Base-by-base conservation (phyloP, 92 coral and sea anemone species). In the Palythoa caribaeorum region DNA sequence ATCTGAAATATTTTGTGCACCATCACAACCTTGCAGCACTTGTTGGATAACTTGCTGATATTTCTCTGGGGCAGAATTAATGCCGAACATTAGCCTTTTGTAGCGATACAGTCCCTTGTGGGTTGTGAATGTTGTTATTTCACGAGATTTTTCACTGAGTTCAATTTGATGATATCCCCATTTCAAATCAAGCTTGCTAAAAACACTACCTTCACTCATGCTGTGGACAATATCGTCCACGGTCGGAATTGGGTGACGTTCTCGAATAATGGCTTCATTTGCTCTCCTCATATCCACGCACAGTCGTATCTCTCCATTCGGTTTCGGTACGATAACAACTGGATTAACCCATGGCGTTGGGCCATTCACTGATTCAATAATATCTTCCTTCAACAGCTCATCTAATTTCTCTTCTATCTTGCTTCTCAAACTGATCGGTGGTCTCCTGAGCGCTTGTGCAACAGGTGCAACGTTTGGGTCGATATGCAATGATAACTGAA, bases 301-400 rank as follows among this genome's bases (percentile, higher is more conserved):
- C 62, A 55, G 62, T 10, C 12, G 62, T 55, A 55, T 15, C 50
- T 71, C 78, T n/a, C 87, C 87, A 71, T 88, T 80, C 11, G 91
- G 79, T 40, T 88, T 88, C n/a, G 91, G 87, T 1, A 86, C 89
- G 11, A 86, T 81, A 37, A 88, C 91, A 38, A 79, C 79, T n/a
- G 87, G 87, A 76, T 65, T 88, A 38, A 88, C 87, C 87, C 80
- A 88, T 6, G 85, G 90, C 10, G 87, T 75, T 80, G 72, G 72
- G 57, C 76, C 87, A 65, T 83, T 59, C 78, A 83, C 87, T 36
- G 19, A 19, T 59, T 83, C 87, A 62, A 83, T 83, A 16, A 83
- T 83, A 59, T 83, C 40, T 75, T 75, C 80, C n/a, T 39, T 48
- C 50, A 75, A 54, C 76, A 83, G 35, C 59, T 70, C 75, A 19